Evolutionary conservation across 2,113 vertebrate species (phyloP).

Genomic region (Thermophis baileyi): DNA sequence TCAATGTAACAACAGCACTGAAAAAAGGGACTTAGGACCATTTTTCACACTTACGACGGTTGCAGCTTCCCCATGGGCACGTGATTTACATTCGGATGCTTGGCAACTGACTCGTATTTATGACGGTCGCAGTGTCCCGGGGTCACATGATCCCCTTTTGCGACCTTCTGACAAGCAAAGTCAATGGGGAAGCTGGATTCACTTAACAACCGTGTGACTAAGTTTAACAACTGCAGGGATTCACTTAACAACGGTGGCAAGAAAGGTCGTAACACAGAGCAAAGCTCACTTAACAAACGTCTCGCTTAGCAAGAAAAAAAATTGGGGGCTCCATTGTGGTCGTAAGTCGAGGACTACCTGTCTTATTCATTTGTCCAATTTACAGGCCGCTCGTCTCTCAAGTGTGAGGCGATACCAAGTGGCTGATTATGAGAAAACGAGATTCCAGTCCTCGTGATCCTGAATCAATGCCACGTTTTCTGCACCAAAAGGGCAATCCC

Average conservation of each 20-base stretch:
- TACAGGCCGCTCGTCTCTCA: not conserved
- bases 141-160: not conserved
- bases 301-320: not conserved
- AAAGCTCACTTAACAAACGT: not conserved
- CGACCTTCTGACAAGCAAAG: not conserved
- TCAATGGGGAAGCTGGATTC: too few species aligned
- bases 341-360: not conserved
- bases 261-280: not conserved
- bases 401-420: not conserved
- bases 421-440: not conserved
- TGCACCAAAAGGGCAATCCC: not conserved
- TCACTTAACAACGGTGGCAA: too few species aligned
- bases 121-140: not conserved
- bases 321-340: not conserved
- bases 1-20: too few species aligned
- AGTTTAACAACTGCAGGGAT: too few species aligned
- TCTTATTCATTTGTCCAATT: not conserved
- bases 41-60: not conserved
- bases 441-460: not conserved
- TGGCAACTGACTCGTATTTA: not conserved
- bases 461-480: not conserved
- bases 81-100: not conserved
- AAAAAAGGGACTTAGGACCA: not conserved
- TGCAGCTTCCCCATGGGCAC: too few species aligned
- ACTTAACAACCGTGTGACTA: too few species aligned